Conservation (phyloP, 1,140 invertebrate species). For the Eupristina koningsbergeri region DNA sequence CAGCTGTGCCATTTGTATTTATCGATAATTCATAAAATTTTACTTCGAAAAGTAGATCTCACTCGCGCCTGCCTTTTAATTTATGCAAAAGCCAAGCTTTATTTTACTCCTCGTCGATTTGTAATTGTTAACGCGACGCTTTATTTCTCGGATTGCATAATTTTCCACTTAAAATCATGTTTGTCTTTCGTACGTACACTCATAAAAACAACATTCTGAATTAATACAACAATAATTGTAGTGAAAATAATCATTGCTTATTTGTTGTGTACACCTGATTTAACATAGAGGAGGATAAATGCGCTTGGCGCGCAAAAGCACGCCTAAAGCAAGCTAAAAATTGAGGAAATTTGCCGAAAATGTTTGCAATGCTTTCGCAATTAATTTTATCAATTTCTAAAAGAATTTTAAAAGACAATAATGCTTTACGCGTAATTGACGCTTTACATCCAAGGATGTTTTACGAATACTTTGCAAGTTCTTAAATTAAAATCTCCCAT, state of each 20-base stretch:
- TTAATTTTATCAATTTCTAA: not conserved
- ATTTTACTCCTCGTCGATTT: not conserved
- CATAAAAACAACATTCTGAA: not conserved
- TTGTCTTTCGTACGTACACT: not conserved
- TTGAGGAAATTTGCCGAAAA: not conserved
- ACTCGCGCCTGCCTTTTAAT: too few relatives aligned
- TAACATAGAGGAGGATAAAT: too few relatives aligned
- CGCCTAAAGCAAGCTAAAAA: not conserved
- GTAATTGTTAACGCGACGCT: not conserved
- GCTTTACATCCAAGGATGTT: too few relatives aligned
- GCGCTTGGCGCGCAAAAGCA: too few relatives aligned
- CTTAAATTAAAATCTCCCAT: not conserved
- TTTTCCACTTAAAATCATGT: not conserved
- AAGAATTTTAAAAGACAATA: not conserved
- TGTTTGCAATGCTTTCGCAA: not conserved
- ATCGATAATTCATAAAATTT: not conserved
- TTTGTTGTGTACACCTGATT: too few relatives aligned
- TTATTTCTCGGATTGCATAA: not conserved
- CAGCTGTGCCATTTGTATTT: not conserved
- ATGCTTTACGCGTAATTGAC: too few relatives aligned
- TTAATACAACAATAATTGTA: not conserved
- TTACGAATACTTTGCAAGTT: not conserved
- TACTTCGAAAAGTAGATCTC: too few relatives aligned
- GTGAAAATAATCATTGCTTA: not conserved
- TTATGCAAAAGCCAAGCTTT: not conserved